Base-by-base conservation (phyloP, 2,888 invertebrate genomes). In the Piscicola geometra region DNA sequence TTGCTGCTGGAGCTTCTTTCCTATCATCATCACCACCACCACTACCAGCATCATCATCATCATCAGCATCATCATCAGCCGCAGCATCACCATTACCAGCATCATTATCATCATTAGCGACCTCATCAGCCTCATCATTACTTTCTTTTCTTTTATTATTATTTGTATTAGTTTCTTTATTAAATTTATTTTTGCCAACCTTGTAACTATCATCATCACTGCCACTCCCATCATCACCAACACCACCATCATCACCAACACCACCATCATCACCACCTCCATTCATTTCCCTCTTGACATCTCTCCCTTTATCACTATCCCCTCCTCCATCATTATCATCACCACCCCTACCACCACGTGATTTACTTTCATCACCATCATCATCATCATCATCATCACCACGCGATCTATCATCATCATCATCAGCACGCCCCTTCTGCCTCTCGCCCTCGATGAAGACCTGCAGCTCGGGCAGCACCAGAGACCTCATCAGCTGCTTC, bases 401-500 rank as follows among this genome's bases (percentile, higher is more conserved):
- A 41, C 15, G 41, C 15, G 9, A 5, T 41, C 15, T 15, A 5
- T 41, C 41, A 41, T 41, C 15, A 15, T 41, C 15, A 9, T 5
- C 9, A 41, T 9, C 41, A 9, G 41, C 41, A 41, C 9, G 9
- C 41, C 15, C 9, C 15, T 41, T 41, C 9, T 41, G 41, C 15
- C 15, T 5, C n/a, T 56, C n/a, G 15, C 25, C n/a, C n/a, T 5
- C 60, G 12, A 56, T 18, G 60, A 15, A 56, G 15, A 3, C 60
- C 25, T 56, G 15, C 21, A 56, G 3, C 12, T 21, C 60, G n/a
- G 60, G 12, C 3, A n/a, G 60, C 3, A 25, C n/a, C n/a, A 56
- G 25, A 3, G 3, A n/a, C n/a, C n/a, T 56, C n/a, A 56, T 56
- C 5, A 88, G 82, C 41, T 84, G 80, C 56, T 85, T 83, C 50